A percentile compares a stretch with the other conserved stretches of the same genome.
phyloP scores from a whole-genome alignment of 2,797 vertebrate species.

The Delichon dasypus region DNA sequence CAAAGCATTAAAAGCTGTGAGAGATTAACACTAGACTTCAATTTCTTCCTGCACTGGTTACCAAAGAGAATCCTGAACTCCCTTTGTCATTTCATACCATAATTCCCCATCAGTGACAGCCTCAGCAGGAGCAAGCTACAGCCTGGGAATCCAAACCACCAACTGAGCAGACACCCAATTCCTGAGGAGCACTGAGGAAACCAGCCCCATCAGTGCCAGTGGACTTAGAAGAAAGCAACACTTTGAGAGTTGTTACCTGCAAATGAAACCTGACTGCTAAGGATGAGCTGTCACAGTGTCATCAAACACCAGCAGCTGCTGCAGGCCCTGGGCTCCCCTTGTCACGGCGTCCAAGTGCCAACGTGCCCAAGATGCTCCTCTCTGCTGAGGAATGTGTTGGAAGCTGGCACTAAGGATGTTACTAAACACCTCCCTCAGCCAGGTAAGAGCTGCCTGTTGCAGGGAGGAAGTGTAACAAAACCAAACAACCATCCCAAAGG shows the following conservation, averaged over 20 bases:
- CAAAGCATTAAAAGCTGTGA: neutral
- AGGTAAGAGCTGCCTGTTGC: neutral
- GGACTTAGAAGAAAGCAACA: neutral
- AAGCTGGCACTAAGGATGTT: neutral
- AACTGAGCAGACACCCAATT: neutral
- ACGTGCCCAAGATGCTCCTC: neutral
- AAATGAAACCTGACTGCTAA: neutral
- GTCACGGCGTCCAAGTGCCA: no score
- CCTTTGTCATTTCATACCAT: neutral
- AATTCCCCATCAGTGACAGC: neutral
- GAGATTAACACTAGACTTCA: neutral
- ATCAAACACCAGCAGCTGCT: neutral
- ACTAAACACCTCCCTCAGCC: neutral
- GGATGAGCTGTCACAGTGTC: neutral
- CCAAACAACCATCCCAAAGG: conserved; percentile 1
- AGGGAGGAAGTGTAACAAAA: neutral
- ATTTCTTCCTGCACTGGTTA: neutral
- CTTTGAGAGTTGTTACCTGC: neutral
- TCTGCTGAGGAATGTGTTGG: neutral
- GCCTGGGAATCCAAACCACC: neutral
- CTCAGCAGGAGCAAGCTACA: neutral
- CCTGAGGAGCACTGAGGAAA: neutral
- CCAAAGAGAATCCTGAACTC: neutral
- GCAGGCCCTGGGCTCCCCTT: fast-evolving
- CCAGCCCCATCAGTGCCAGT: fast-evolving